These are phyloP conservation scores for Muntiacus reevesi DNA, from an alignment of 2,113 vertebrate genomes.

Conservation along the genomic window DNA sequence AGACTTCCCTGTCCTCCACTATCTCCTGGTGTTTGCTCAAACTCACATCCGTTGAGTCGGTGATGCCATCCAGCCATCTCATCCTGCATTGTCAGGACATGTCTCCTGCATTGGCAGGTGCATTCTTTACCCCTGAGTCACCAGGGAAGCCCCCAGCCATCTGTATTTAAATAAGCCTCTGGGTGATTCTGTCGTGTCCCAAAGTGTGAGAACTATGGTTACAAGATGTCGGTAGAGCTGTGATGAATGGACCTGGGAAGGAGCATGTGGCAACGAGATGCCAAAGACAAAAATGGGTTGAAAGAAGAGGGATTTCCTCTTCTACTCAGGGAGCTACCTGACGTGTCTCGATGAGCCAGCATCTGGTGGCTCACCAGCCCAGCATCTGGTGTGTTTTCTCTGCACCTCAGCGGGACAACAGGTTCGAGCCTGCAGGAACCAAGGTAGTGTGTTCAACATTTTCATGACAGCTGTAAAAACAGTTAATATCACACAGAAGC, in stretches of 20 bases:
- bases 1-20: background rate
- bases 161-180: background rate
- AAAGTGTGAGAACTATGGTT: background rate
- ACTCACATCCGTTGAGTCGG: background rate
- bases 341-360: background rate
- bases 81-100: background rate
- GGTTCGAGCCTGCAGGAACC: background rate
- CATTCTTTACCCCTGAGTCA: background rate
- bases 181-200: rapidly evolving
- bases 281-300: background rate
- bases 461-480: background rate
- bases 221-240: background rate
- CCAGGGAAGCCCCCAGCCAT: background rate
- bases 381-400: background rate
- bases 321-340: background rate
- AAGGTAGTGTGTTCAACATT: background rate
- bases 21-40: background rate
- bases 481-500: background rate
- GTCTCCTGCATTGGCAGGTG: background rate
- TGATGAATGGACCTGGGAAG: background rate
- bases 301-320: background rate
- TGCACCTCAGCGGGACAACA: background rate
- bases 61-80: background rate
- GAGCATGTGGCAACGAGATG: background rate
- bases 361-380: background rate